Base-by-base conservation (phyloP, 2,888 invertebrate species). In the Rhagium mordax region DNA sequence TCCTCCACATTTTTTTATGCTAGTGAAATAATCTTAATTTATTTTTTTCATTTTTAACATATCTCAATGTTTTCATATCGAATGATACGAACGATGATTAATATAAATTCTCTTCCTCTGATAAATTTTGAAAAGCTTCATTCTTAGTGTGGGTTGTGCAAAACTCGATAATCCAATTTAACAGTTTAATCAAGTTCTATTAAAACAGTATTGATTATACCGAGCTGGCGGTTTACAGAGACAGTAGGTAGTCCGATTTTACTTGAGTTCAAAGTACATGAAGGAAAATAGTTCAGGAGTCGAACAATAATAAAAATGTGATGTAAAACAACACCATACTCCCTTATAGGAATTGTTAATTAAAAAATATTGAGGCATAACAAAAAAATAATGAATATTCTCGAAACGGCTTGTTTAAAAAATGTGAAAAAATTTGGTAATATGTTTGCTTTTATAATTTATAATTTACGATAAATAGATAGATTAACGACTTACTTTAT, bases 191-290 rank as follows among this genome's bases (percentile, higher is more conserved):
- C 53, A 53, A n/a, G 13, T 53, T 53, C 21, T 24, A 24, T 53
- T 53, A 53, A 24, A 53, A 24, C 20, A 21, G 55, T 55, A 55
- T 55, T 55, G 55, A 55, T 55, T 55, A 55, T 55, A 27, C n/a
- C 55, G 16, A 15, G 27, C 20, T 55, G 15, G n/a, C 6, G 55
- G 55, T 55, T 55, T 24, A 55, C n/a, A 55, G 27, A 55, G 27
- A 55, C 55, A n/a, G 27, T n/a, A 55, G 24, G 55, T 55, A 41
- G 13, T 4, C n/a, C 2, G n/a, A n/a, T 41, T 41, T 41, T 41
- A 41, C 41, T 41, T 4, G 13, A 41, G 41, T 3, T n/a, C n/a
- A n/a, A 41, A 1, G 41, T 2, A 3, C 3, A 13, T 4, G n/a
- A 41, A 41, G 41, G n/a, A n/a, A 41, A 24, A 4, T 24, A 24